Evolutionary conservation across 2,797 vertebrate species (phyloP), one percentile per base, ranked within the genome.

Genomic region (Lepus oiostolus): DNA sequence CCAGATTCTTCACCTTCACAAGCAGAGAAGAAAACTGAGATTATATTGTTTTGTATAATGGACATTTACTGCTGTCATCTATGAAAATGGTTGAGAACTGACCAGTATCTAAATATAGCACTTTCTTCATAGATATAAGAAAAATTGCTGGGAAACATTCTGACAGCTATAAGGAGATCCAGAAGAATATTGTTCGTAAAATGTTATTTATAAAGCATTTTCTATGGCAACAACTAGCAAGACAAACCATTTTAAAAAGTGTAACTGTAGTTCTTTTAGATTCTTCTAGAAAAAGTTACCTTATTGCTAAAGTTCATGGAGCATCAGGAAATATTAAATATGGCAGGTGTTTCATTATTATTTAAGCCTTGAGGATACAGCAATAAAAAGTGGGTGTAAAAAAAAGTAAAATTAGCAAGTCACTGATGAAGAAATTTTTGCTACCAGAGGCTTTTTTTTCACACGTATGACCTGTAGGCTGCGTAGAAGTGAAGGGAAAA

Each of bases 191-290:
- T 2, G 3, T 80, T 92, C 28, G 71, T 86, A 30, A 95, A 92
- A 88, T 84, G 24, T 80, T 68, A 90, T 85, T 85, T 88, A 86
- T 88, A 94, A 93, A 93, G 42, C 22, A 68, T 95, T 97, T 88
- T 88, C 50, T 93, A 85, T 63, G 91, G 85, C 28, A 93, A 85
- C 62, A 90, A 47, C 26, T 62, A 91, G 68, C 30, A 92, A 93
- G 76, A 76, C 16, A 68, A 94, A 38, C 24, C 19, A 32, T 84
- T 95, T 94, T 3, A 85, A 21, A 81, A 96, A 94, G 63, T 52
- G 3, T 82, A 88, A 91, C 35, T 88, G 42, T 14, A 71, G 5
- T 92, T 83, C 32, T 54, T 95, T 85, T 75, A 88, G 38, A 11
- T 85, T 74, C 22, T 76, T 84, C 50, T 89, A 30, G 74, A 81